A percentile compares a stretch with the other conserved stretches of the same genome.
Evolutionary conservation across 2,888 invertebrate genomes (phyloP).

Genomic region (Sussaba pulchella): DNA sequence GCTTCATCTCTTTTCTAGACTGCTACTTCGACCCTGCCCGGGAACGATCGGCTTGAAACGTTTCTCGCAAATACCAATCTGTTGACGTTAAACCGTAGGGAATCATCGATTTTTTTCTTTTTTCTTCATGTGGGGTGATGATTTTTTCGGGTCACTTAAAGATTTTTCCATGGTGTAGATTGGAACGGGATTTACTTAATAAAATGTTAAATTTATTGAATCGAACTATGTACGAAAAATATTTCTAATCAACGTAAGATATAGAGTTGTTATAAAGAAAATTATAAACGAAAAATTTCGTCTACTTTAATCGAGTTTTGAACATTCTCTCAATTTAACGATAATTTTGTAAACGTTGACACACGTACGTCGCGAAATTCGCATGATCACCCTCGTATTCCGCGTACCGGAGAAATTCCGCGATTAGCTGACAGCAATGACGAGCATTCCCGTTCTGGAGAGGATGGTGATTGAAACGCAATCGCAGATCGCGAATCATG

Average conservation of each 20-base stretch:
- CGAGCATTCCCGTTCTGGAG: background rate
- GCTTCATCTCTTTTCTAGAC: slow-evolving; percentile 21
- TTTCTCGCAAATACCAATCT: slow-evolving; percentile 4
- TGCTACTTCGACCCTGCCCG: background rate
- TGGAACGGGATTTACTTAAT: no score
- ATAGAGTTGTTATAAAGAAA: no score
- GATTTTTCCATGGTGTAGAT: no score
- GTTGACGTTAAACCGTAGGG: background rate
- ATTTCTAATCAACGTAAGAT: no score
- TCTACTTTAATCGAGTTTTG: no score
- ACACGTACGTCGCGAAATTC: no score
- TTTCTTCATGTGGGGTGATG: no score
- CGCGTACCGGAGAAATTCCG: background rate
- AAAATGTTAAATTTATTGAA: no score
- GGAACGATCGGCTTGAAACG: background rate
- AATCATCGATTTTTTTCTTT: background rate
- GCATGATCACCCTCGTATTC: background rate
- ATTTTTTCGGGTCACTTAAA: background rate
- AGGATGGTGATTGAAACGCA: slow-evolving; percentile 75
- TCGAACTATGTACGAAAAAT: no score
- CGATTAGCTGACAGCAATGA: background rate
- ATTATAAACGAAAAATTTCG: no score
- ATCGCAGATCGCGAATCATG: slow-evolving; percentile 73
- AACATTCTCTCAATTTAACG: no score
- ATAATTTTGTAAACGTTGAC: no score